phyloP scores from a whole-genome alignment of 2,113 vertebrate species.

The Dromiciops gliroides region DNA sequence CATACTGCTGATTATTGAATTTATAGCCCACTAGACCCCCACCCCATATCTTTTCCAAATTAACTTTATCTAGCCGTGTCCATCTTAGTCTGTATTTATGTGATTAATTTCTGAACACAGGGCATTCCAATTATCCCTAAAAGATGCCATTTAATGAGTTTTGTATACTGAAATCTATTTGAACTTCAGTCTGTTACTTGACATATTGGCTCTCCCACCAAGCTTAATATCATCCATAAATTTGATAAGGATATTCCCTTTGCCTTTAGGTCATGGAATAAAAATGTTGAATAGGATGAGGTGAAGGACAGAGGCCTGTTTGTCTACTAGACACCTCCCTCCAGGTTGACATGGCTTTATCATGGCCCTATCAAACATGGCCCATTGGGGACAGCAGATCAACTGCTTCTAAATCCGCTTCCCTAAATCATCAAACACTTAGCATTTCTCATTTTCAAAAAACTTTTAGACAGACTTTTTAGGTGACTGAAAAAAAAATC shows the following conservation, averaged over 20 bases:
- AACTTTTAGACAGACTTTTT: not conserved
- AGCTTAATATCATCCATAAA: not conserved
- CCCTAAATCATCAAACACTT: not conserved
- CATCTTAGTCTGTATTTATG: not conserved
- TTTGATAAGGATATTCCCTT: not conserved
- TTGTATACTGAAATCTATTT: not conserved
- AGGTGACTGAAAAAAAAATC: not conserved
- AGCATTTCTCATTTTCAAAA: not conserved
- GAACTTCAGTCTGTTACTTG: not conserved
- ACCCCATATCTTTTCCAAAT: not conserved
- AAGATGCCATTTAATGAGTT: not conserved
- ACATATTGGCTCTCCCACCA: not conserved
- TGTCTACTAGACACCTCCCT: not conserved
- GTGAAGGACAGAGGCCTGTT: not conserved
- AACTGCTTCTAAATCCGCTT: not conserved
- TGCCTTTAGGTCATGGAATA: not conserved
- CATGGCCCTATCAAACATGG: not conserved
- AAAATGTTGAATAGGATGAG: not conserved
- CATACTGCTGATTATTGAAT: not conserved
- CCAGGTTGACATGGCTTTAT: not conserved
- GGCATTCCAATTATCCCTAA: not conserved
- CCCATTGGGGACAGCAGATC: not conserved
- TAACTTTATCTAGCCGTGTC: not conserved
- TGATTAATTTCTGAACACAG: not conserved
- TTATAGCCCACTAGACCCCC: not conserved